A percentile compares a stretch with the other conserved stretches of the same genome.
phyloP scores from a whole-genome alignment of 2,888 invertebrate genomes.

The Ornithoptera alexandrae region DNA sequence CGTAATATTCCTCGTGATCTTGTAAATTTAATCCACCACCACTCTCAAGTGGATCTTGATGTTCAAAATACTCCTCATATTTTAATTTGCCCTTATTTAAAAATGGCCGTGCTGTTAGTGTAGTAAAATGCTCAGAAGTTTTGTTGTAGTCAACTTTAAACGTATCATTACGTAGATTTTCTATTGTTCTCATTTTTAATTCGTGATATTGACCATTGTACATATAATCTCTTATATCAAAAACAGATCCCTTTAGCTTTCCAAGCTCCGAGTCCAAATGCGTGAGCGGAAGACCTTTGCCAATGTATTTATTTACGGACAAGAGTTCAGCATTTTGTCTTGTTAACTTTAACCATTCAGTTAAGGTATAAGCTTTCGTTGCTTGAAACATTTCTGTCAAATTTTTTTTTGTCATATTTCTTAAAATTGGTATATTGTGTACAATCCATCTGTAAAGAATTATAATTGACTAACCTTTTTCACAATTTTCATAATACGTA shows the following conservation, averaged over 20 bases:
- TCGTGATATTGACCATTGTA: constrained; percentile 37
- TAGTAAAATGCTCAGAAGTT: not conserved
- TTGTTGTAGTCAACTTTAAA: not conserved
- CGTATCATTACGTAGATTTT: not conserved
- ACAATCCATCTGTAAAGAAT: constrained; percentile 55
- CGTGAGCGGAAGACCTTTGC: constrained; percentile 37
- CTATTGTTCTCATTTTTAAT: constrained; percentile 43
- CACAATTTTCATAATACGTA: no score
- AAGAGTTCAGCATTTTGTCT: constrained; percentile 37
- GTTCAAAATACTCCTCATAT: constrained; percentile 4
- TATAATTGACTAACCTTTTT: no score
- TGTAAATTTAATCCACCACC: not conserved
- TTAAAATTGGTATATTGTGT: constrained; percentile 45
- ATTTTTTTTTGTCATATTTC: constrained; percentile 37
- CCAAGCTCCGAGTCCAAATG: constrained; percentile 43
- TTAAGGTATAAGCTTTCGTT: constrained; percentile 46
- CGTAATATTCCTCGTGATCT: not conserved
- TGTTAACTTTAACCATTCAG: constrained; percentile 47
- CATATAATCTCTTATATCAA: constrained; percentile 59
- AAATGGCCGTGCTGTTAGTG: constrained; percentile 7
- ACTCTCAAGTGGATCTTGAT: no score
- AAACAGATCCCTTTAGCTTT: constrained; percentile 44
- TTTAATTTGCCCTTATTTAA: constrained; percentile 3
- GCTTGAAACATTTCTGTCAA: constrained; percentile 46
- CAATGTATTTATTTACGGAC: not conserved